Conservation (phyloP, 2,113 vertebrate species). For the Myocastor coypus region DNA sequence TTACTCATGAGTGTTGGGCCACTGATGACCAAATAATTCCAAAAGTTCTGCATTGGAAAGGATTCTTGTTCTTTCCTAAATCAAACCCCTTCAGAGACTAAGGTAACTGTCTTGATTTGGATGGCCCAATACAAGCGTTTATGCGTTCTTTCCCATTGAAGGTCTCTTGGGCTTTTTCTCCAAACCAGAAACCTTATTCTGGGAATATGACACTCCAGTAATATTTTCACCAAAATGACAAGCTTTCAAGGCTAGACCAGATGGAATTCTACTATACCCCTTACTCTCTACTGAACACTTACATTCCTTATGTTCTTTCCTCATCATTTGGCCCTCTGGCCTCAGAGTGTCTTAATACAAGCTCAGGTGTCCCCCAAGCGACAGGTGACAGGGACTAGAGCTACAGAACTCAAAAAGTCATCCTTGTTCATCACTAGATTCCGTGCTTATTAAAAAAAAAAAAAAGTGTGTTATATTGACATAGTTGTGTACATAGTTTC, state of each 20-base stretch:
- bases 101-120: not conserved
- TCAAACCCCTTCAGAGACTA: not conserved
- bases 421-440: not conserved
- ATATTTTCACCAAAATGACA: not conserved
- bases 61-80: not conserved
- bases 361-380: not conserved
- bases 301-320: not conserved
- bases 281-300: not conserved
- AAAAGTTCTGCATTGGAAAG: slow-evolving; percentile 6
- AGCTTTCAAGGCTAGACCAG: not conserved
- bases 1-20: not conserved
- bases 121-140: not conserved
- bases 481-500: not conserved
- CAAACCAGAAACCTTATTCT: slow-evolving; percentile 29
- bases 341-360: not conserved
- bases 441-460: not conserved
- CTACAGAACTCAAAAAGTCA: not conserved
- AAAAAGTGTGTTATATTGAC: not conserved
- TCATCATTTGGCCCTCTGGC: not conserved
- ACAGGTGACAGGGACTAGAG: not conserved
- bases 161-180: slow-evolving; percentile 17
- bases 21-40: not conserved
- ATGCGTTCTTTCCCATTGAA: not conserved
- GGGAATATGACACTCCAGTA: slow-evolving; percentile 14
- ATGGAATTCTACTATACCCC: not conserved